These are phyloP conservation scores for Papilio elwesi DNA, from an alignment of 2,888 invertebrate genomes.

Conservation along the genomic window DNA sequence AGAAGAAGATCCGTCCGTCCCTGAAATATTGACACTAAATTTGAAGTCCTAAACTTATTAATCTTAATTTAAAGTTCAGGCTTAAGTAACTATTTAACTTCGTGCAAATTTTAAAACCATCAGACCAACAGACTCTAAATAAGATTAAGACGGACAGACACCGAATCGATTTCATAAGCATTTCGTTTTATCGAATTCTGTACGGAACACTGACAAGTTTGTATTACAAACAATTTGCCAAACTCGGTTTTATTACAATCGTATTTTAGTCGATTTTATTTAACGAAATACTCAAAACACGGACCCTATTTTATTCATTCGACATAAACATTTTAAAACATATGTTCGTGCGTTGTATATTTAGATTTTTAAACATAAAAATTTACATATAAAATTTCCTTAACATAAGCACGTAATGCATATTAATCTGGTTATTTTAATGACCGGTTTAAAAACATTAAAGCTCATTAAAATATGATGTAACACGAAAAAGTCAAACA, in stretches of 20 bases:
- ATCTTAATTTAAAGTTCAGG: background rate
- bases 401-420: conserved; percentile 15
- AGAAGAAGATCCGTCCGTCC: too few relatives aligned
- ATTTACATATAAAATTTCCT: conserved; percentile 14
- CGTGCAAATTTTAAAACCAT: conserved; percentile 1
- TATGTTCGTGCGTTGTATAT: background rate
- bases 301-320: conserved; percentile 15
- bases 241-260: conserved; percentile 19
- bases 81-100: background rate
- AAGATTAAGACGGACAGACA: background rate
- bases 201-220: conserved; percentile 16
- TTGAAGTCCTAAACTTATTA: background rate
- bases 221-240: conserved; percentile 12
- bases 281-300: conserved; percentile 10
- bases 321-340: conserved; percentile 6
- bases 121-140: background rate
- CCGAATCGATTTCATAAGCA: conserved; percentile 13
- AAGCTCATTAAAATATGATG: conserved; percentile 62
- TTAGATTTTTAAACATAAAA: conserved; percentile 14
- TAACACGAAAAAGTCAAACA: conserved; percentile 58
- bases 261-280: conserved; percentile 23
- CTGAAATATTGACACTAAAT: too few relatives aligned
- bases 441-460: conserved; percentile 42
- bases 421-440: conserved; percentile 29
- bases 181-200: conserved; percentile 5